Percentiles rank a stretch among this genome's conserved stretches.
These are phyloP conservation scores for Apotomis turbidana DNA, from an alignment of 2,888 invertebrate genomes.

Conservation along the genomic window DNA sequence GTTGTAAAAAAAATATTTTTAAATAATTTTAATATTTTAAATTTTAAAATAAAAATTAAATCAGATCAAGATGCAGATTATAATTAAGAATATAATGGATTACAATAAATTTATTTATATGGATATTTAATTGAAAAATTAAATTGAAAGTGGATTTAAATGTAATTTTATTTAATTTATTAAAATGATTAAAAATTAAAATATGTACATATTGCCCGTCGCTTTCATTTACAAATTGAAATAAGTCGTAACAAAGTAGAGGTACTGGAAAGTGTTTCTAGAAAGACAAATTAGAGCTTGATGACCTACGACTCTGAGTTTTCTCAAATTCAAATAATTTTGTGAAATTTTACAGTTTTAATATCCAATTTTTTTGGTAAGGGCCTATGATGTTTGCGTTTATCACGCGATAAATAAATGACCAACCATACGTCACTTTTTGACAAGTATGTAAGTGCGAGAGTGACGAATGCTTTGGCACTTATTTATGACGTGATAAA, in stretches of 20 bases:
- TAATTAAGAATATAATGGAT: constrained; percentile 86
- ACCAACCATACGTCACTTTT: no score
- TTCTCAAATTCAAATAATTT: no score
- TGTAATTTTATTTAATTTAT: constrained; percentile 83
- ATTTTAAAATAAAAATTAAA: constrained; percentile 74
- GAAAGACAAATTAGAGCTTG: constrained; percentile 86
- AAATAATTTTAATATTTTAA: constrained; percentile 72
- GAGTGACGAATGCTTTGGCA: no score
- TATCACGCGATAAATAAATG: no score
- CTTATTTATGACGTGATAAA: no score
- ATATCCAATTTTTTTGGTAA: no score
- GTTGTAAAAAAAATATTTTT: constrained; percentile 78
- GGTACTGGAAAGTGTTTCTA: constrained; percentile 89
- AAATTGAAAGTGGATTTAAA: constrained; percentile 86
- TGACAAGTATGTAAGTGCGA: no score
- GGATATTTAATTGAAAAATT: constrained; percentile 68
- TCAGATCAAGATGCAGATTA: constrained; percentile 89
- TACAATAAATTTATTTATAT: constrained; percentile 86
- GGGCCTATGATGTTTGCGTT: no score
- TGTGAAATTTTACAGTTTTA: no score
- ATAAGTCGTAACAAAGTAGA: constrained; percentile 94
- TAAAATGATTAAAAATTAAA: constrained; percentile 86
- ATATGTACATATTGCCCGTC: constrained; percentile 92
- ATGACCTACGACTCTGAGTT: constrained; percentile 20
- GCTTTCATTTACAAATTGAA: constrained; percentile 87